Evolutionary conservation across 23 tunicate genomes (phyloP), one percentile per base, ranked within the genome.

Genomic region (Styela plicata): DNA sequence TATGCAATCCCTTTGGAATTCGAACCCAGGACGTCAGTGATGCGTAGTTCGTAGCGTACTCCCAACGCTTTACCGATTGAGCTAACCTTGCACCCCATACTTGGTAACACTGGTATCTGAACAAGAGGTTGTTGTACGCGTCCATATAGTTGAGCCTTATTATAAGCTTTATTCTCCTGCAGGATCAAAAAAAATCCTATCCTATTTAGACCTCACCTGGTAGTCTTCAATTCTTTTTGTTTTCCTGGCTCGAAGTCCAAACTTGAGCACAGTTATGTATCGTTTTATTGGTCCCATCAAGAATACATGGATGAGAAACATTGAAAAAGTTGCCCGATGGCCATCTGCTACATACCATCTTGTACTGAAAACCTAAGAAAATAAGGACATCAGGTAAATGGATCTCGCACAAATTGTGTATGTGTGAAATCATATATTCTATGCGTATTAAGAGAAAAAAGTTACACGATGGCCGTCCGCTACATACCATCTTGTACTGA

Each of bases 261-360:
- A 44, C 22, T 61, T 69, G 3, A 93, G 44, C 28, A 93, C 93
- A 22, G 71, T 68, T 34, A 93, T 82, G 78, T 93, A 93, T 63
- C 98, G 80, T 31, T 77, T 78, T 24, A 93, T 79, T 22, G 98
- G 98, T 33, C 88, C 98, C 93, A 93, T 88, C 87, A 93, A 76
- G 10, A 88, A 69, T 1, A 88, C 7, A 79, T 93, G 98, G 0
- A 71, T 52, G 2, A 88, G 17, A 21, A 88, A 3, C 84, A 88
- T 75, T 2, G 85, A 61, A 1, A 65, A 63, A 19, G 87, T 66
- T 10, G 87, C 52, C 33, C 70, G 77, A 57, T 78, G 89, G 16
- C 98, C 98, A 85, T 93, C 98, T 44, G 90, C 84, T 64, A 85
- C 3, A 64, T 88, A 86, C 98, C 98, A 93, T 18, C 98, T 78